Evolutionary conservation across 2,888 invertebrate species (phyloP).

Genomic region (Dendrolimus pini): DNA sequence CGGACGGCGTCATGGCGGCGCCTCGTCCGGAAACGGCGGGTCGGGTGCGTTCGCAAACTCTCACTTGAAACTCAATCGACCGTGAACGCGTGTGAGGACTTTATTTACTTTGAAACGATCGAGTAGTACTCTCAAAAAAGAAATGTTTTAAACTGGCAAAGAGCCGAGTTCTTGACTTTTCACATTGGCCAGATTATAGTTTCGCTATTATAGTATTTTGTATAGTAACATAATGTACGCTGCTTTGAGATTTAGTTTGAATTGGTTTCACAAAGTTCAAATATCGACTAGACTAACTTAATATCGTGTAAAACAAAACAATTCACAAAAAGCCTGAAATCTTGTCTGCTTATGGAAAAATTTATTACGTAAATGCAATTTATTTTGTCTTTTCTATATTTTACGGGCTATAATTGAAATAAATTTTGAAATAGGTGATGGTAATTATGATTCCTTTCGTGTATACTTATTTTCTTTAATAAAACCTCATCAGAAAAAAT

Average conservation of each 20-base stretch:
- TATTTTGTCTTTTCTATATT: too few relatives aligned
- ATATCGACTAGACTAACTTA: neutral
- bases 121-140: slow-evolving; percentile 24
- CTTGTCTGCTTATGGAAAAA: too few relatives aligned
- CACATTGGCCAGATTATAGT: neutral
- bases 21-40: slow-evolving; percentile 49
- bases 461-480: too few relatives aligned
- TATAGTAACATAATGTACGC: neutral
- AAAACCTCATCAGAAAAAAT: too few relatives aligned
- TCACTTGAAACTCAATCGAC: slow-evolving; percentile 50
- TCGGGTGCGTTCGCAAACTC: slow-evolving; percentile 47
- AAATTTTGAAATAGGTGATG: too few relatives aligned
- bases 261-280: neutral
- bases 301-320: too few relatives aligned
- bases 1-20: slow-evolving; percentile 63
- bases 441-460: too few relatives aligned
- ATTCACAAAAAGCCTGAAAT: too few relatives aligned
- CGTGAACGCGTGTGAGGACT: slow-evolving; percentile 40
- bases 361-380: too few relatives aligned
- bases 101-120: slow-evolving; percentile 28
- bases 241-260: neutral
- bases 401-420: too few relatives aligned
- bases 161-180: slow-evolving; percentile 13
- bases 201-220: neutral
- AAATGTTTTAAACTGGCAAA: slow-evolving; percentile 13